A percentile compares a stretch with the other conserved stretches of the same genome.
phyloP scores from a whole-genome alignment of 53 echinoderm and acorn worm genomes.

The Luidia sarsii region DNA sequence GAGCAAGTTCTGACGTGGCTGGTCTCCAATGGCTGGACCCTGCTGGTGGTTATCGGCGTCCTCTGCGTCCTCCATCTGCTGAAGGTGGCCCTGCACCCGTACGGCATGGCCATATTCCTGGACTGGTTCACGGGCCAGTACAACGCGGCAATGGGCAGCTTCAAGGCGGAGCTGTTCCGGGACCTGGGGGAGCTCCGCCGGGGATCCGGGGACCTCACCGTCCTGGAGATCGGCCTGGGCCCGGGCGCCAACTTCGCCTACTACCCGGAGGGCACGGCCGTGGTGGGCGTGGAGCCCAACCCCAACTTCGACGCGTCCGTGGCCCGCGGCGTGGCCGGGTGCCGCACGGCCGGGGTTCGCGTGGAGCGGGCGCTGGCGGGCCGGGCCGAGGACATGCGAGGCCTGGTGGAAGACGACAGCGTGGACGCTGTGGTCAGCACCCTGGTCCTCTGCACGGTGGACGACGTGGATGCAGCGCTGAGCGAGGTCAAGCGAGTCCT shows the following conservation, averaged over 20 bases:
- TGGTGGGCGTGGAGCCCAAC: slow-evolving; percentile 71
- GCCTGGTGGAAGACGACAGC: slow-evolving; percentile 53
- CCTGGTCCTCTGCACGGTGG: slow-evolving; percentile 57
- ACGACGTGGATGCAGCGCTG: slow-evolving; percentile 52
- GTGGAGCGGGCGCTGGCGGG: slow-evolving; percentile 46
- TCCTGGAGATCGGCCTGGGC: slow-evolving; percentile 76
- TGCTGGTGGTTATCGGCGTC: background rate
- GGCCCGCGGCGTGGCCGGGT: slow-evolving; percentile 11
- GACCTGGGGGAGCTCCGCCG: slow-evolving; percentile 11
- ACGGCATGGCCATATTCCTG: background rate
- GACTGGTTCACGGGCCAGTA: background rate
- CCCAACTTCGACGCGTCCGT: slow-evolving; percentile 47
- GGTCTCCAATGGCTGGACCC: too few relatives aligned
- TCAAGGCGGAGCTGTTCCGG: slow-evolving; percentile 34
- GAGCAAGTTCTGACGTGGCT: too few relatives aligned
- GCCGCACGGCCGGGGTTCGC: slow-evolving; percentile 34
- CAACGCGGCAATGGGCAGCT: slow-evolving; percentile 2
- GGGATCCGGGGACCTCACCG: too few relatives aligned
- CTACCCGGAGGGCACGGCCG: slow-evolving; percentile 60
- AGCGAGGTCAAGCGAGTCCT: slow-evolving; percentile 64
- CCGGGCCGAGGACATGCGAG: slow-evolving; percentile 63
- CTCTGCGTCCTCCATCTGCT: slow-evolving; percentile 11
- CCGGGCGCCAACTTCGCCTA: slow-evolving; percentile 66
- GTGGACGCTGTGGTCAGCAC: slow-evolving; percentile 70
- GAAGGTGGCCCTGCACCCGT: background rate